Percentiles rank a stretch among this genome's conserved stretches.
phyloP scores from a whole-genome alignment of 1,140 invertebrate species.

The Callitettix versicolor region DNA sequence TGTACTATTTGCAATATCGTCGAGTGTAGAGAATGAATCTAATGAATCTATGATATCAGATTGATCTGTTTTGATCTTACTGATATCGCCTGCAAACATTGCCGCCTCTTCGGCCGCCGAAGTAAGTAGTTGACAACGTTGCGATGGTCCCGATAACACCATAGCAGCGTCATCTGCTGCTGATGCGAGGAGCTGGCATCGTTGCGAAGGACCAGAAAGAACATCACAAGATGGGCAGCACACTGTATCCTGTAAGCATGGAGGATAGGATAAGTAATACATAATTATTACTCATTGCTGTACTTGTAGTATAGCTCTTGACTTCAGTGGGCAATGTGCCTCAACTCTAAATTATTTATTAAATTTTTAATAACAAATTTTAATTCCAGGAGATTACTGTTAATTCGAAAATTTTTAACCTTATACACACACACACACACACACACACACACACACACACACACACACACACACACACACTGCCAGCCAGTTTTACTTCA shows the following conservation, averaged over 20 bases:
- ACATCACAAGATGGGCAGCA: constrained; percentile 14
- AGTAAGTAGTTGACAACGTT: constrained; percentile 15
- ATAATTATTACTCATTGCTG: too few species aligned
- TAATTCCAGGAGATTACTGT: too few species aligned
- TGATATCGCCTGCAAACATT: constrained; percentile 22
- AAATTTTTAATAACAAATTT: too few species aligned
- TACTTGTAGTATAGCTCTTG: too few species aligned
- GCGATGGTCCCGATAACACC: neutral
- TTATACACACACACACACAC: too few species aligned
- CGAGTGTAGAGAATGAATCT: constrained; percentile 36
- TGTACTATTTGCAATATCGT: too few species aligned
- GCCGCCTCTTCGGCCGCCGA: constrained; percentile 32
- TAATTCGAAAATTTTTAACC: too few species aligned
- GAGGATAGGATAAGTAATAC: neutral
- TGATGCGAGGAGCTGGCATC: constrained; percentile 27
- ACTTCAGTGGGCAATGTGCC: too few species aligned
- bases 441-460: too few species aligned
- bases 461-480: too few species aligned
- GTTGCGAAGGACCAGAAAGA: constrained; percentile 20
- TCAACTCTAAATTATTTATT: too few species aligned
- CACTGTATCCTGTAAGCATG: constrained; percentile 2
- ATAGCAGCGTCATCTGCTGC: constrained; percentile 33
- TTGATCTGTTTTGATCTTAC: constrained; percentile 23
- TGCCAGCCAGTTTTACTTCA: too few species aligned
- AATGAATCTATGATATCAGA: constrained; percentile 34